Percentiles rank a stretch among this genome's conserved stretches.
Conservation (phyloP, 2,888 invertebrate genomes). For the Lochmaea capreae region DNA sequence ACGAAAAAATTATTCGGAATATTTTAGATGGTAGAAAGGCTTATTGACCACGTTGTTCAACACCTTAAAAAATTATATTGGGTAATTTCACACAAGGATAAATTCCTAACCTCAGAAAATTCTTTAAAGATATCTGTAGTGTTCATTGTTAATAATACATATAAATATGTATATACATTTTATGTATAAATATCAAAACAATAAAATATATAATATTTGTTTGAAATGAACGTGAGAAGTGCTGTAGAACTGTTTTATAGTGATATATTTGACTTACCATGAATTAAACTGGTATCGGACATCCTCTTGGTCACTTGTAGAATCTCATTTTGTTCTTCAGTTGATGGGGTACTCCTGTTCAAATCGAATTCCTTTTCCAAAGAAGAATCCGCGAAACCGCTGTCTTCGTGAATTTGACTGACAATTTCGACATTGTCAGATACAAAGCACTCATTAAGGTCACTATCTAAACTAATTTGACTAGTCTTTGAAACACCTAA, state of each 20-base stretch:
- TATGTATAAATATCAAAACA: no score
- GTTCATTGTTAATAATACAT: no score
- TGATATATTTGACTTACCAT: constrained; percentile 43
- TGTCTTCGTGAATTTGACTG: constrained; percentile 47
- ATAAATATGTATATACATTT: no score
- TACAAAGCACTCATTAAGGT: constrained; percentile 57
- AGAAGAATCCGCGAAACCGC: constrained; percentile 31
- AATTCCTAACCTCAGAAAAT: no score
- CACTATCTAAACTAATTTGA: constrained; percentile 63
- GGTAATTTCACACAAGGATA: no score
- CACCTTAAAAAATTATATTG: no score
- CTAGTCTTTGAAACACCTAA: constrained; percentile 64
- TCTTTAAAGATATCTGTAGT: no score
- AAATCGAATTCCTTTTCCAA: constrained; percentile 44
- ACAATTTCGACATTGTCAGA: constrained; percentile 58
- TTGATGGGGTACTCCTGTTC: constrained; percentile 40
- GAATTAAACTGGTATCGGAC: constrained; percentile 49
- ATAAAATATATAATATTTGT: no score
- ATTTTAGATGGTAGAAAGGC: no score
- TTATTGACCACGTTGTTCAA: no score
- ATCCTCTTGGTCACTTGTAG: constrained; percentile 48
- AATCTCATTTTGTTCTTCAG: constrained; percentile 40
- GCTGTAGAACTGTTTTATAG: background rate
- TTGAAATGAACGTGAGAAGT: background rate
- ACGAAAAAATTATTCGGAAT: no score